A percentile compares a stretch with the other conserved stretches of the same genome.
Evolutionary conservation across 2,113 vertebrate genomes (phyloP).

Genomic region (Struthio camelus): DNA sequence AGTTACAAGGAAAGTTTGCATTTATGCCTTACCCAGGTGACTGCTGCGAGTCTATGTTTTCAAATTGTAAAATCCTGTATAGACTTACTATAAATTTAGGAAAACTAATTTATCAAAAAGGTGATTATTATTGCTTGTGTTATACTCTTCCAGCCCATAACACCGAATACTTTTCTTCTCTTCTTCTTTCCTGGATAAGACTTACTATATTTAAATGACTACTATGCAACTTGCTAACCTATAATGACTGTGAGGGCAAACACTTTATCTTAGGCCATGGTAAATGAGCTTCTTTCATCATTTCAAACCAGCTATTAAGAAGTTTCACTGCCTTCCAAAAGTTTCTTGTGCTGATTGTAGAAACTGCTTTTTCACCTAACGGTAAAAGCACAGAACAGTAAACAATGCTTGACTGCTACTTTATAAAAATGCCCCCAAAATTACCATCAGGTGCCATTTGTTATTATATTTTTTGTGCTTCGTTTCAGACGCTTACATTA

Average conservation of each 20-base stretch:
- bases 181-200: neutral
- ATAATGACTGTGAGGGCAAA: neutral
- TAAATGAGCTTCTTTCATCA: neutral
- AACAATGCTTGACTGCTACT: neutral
- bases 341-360: neutral
- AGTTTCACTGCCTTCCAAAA: neutral
- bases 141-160: neutral
- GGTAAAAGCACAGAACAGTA: constrained; percentile 5
- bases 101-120: neutral
- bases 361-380: neutral
- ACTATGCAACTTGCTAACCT: neutral
- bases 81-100: neutral
- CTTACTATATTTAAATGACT: neutral
- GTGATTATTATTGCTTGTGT: neutral
- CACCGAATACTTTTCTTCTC: neutral
- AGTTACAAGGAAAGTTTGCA: neutral
- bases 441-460: neutral
- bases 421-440: neutral
- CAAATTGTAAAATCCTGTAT: neutral
- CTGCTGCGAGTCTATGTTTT: too few relatives aligned
- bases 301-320: neutral
- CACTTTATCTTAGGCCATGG: neutral
- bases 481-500: constrained; percentile 10
- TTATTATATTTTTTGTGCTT: neutral
- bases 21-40: neutral